phyloP scores from a whole-genome alignment of 1,140 invertebrate genomes.

The Eriocheir sinensis region DNA sequence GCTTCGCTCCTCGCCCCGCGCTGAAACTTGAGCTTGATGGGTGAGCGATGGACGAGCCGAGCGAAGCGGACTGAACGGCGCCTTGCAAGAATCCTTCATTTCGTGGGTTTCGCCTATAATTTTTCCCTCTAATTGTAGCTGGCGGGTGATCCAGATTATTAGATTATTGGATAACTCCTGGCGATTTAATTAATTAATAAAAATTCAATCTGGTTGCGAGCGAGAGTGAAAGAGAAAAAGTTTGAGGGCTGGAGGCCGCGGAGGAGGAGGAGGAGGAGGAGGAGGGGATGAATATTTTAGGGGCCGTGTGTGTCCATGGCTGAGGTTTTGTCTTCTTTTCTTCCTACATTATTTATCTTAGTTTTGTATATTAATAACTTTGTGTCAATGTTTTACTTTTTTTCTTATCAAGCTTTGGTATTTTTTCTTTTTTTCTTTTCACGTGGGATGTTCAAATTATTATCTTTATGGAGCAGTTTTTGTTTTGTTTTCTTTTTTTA shows the following conservation, averaged over 20 bases:
- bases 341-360: neutral
- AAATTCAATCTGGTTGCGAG: constrained; percentile 76
- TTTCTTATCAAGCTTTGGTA: neutral
- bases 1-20: neutral
- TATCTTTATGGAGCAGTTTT: neutral
- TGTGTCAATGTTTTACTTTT: neutral
- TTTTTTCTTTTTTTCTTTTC: neutral
- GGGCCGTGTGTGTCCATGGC: no score
- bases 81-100: constrained; percentile 61
- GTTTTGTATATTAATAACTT: neutral
- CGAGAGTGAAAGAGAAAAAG: constrained; percentile 75
- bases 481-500: neutral
- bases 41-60: no score
- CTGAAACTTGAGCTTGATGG: no score
- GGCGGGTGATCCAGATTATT: constrained; percentile 75
- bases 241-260: constrained; percentile 44
- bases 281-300: constrained; percentile 59
- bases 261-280: constrained; percentile 25
- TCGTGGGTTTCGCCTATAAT: constrained; percentile 75
- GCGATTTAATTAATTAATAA: constrained; percentile 78
- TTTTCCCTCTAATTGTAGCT: constrained; percentile 77
- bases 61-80: constrained; percentile 11
- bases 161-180: constrained; percentile 77
- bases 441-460: neutral
- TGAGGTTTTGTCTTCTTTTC: no score